Percentiles rank a stretch among this genome's conserved stretches.
These are phyloP conservation scores for Drosophila kepulauana DNA, from an alignment of 1,140 invertebrate species.

Conservation along the genomic window DNA sequence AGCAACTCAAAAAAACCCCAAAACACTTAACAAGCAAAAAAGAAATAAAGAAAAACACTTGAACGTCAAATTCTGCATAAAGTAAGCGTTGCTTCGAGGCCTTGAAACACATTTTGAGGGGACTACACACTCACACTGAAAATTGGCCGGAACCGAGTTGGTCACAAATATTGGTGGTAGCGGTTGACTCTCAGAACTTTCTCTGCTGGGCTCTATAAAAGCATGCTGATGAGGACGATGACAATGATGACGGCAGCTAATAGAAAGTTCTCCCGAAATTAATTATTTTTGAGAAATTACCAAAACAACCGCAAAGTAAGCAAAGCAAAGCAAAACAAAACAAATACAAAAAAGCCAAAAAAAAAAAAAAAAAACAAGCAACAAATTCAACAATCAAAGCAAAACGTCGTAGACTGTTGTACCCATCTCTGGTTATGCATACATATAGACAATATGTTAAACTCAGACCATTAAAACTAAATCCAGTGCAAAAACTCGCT, in stretches of 20 bases:
- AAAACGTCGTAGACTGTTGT: slow-evolving; percentile 9
- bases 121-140: slow-evolving; percentile 27
- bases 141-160: slow-evolving; percentile 20
- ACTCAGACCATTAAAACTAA: slow-evolving; percentile 78
- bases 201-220: slow-evolving; percentile 65
- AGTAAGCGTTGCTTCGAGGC: slow-evolving; percentile 31
- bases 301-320: slow-evolving; percentile 57
- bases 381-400: slow-evolving; percentile 20
- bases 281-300: slow-evolving; percentile 76
- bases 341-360: slow-evolving; percentile 1
- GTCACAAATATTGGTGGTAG: slow-evolving; percentile 22
- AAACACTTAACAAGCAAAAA: slow-evolving; percentile 49
- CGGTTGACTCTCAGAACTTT: slow-evolving; percentile 64
- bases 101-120: slow-evolving; percentile 36
- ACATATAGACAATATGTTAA: slow-evolving; percentile 44
- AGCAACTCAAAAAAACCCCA: slow-evolving; percentile 37
- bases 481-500: slow-evolving; percentile 72
- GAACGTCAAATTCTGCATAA: slow-evolving; percentile 41
- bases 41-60: slow-evolving; percentile 57
- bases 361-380: slow-evolving; percentile 22
- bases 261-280: slow-evolving; percentile 78
- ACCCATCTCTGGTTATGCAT: slow-evolving; percentile 2
- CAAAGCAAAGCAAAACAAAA: slow-evolving; percentile 30
- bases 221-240: slow-evolving; percentile 76
- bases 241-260: slow-evolving; percentile 60